A percentile compares a stretch with the other conserved stretches of the same genome.
phyloP scores from a whole-genome alignment of 2,888 invertebrate species.

The Harpalus rufipes region DNA sequence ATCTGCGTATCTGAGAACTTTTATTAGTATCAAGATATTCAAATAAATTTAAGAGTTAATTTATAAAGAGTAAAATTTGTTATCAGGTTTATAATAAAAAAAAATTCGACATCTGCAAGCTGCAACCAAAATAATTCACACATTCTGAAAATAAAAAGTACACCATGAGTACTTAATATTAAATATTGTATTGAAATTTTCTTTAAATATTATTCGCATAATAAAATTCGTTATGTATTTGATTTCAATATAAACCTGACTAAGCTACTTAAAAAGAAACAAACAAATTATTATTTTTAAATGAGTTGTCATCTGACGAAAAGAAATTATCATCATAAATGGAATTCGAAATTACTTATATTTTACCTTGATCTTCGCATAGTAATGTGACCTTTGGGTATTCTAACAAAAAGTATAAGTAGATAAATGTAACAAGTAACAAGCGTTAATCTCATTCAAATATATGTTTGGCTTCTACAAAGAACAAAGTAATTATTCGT shows the following conservation, averaged over 20 bases:
- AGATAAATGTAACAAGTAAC: slow-evolving; percentile 4
- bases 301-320: slow-evolving; percentile 31
- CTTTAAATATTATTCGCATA: neutral
- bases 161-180: too few species aligned
- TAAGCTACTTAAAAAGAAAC: neutral
- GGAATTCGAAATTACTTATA: slow-evolving; percentile 23
- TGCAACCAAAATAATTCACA: too few species aligned
- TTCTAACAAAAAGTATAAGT: slow-evolving; percentile 22
- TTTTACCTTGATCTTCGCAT: slow-evolving; percentile 33
- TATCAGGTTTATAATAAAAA: too few species aligned
- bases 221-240: neutral
- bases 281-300: slow-evolving; percentile 32
- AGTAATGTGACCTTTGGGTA: neutral
- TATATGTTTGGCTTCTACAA: neutral
- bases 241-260: slow-evolving; percentile 16
- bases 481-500: neutral
- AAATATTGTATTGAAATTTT: too few species aligned
- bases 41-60: too few species aligned
- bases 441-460: slow-evolving; percentile 1
- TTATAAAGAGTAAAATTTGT: too few species aligned
- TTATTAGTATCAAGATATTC: too few species aligned
- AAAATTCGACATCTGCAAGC: too few species aligned
- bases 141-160: too few species aligned
- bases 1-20: too few species aligned
- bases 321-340: slow-evolving; percentile 32